Evolutionary conservation across 2,888 invertebrate genomes (phyloP).

Genomic region (Megamerina dolium): DNA sequence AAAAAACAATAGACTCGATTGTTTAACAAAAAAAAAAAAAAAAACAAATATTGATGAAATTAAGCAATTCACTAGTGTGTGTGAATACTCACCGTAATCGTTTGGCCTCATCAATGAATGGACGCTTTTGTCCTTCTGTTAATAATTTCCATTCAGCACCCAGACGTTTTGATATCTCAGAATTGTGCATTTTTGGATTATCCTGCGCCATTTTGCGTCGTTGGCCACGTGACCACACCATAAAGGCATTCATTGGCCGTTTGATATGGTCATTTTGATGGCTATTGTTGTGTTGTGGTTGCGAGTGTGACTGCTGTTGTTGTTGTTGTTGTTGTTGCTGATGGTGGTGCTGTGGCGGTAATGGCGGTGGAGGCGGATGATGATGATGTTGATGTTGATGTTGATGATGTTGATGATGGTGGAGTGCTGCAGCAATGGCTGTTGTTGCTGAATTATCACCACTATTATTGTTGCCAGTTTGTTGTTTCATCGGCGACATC

Average conservation of each 20-base stretch:
- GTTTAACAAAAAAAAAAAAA: too few relatives aligned
- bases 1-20: too few relatives aligned
- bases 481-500: conserved; percentile 29
- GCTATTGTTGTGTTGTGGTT: conserved; percentile 9
- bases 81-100: conserved; percentile 66
- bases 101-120: conserved; percentile 94
- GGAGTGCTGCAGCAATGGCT: too few relatives aligned
- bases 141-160: conserved; percentile 92
- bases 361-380: background rate
- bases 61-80: too few relatives aligned
- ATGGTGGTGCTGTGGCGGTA: conserved; percentile 21
- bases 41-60: too few relatives aligned
- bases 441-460: conserved; percentile 15
- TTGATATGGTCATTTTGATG: conserved; percentile 70
- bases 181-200: conserved; percentile 90
- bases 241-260: conserved; percentile 96
- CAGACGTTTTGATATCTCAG: conserved; percentile 80
- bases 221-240: conserved; percentile 92
- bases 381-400: conserved; percentile 10
- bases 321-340: conserved; percentile 19
- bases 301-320: conserved; percentile 16
- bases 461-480: conserved; percentile 16
- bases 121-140: conserved; percentile 81
- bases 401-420: conserved; percentile 9
- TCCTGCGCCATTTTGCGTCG: conserved; percentile 89